Conservation (phyloP, 2,888 invertebrate genomes). For the Incurvaria masculella region DNA sequence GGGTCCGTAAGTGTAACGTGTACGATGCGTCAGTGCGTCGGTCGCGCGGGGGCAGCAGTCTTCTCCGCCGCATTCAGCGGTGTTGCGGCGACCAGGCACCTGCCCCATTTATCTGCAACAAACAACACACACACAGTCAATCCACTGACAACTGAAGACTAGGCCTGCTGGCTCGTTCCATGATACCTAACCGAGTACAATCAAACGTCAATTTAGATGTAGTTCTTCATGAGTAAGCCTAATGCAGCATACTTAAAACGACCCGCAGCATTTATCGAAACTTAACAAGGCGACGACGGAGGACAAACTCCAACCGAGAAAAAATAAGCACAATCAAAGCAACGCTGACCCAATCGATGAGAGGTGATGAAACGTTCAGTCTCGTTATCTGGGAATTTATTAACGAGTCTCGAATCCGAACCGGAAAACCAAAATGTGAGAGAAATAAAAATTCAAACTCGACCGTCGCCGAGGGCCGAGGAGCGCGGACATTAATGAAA, state of each 20-base stretch:
- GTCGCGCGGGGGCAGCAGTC: no score
- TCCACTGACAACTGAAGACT: no score
- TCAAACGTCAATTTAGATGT: not conserved
- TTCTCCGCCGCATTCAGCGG: no score
- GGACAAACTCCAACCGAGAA: not conserved
- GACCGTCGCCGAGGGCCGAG: conserved; percentile 20
- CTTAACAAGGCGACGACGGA: no score
- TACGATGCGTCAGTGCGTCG: no score
- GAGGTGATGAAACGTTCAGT: conserved; percentile 58
- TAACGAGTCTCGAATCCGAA: conserved; percentile 41
- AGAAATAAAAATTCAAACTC: conserved; percentile 57
- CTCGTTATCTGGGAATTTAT: conserved; percentile 59
- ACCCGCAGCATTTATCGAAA: conserved; percentile 2
- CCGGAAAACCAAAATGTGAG: conserved; percentile 57
- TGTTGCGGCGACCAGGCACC: not conserved
- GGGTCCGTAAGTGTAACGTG: not conserved
- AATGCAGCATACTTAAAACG: not conserved
- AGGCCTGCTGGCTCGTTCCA: not conserved
- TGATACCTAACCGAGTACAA: not conserved
- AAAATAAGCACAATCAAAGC: conserved; percentile 32
- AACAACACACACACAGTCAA: not conserved
- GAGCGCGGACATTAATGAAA: conserved; percentile 43
- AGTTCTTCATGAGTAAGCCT: not conserved
- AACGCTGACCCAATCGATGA: conserved; percentile 51
- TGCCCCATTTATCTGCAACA: not conserved